A percentile compares a stretch with the other conserved stretches of the same genome.
Conservation (phyloP, 2,888 invertebrate species). For the Drosophila mulleri region DNA sequence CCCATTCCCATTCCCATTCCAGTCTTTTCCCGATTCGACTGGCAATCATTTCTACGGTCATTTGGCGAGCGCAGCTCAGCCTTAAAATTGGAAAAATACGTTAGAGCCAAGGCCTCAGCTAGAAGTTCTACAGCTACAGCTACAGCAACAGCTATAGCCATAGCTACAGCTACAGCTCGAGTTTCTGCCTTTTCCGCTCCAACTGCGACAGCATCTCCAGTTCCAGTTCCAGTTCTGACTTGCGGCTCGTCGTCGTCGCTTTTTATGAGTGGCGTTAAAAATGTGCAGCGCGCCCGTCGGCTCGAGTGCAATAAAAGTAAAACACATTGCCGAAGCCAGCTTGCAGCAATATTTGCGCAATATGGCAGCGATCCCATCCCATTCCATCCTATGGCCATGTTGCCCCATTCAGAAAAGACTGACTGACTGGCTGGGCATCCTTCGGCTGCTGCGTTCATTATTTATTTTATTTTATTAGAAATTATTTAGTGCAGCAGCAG, state of each 20-base stretch:
- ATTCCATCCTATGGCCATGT: background rate
- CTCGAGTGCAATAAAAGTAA: constrained; percentile 79
- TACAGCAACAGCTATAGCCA: background rate
- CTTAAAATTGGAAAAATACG: constrained; percentile 80
- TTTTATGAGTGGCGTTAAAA: constrained; percentile 79
- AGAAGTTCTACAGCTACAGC: background rate
- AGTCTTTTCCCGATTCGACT: constrained; percentile 48
- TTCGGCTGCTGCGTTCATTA: constrained; percentile 72
- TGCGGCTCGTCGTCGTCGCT: constrained; percentile 65
- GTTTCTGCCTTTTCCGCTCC: background rate
- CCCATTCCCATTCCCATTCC: constrained; percentile 3
- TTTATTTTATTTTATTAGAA: constrained; percentile 81
- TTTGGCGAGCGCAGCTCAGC: constrained; percentile 75
- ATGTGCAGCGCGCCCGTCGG: constrained; percentile 72
- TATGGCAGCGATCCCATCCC: constrained; percentile 15
- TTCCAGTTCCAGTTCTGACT: constrained; percentile 20
- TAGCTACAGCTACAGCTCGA: background rate
- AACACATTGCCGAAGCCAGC: constrained; percentile 80
- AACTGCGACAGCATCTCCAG: constrained; percentile 1
- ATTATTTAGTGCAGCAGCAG: constrained; percentile 72
- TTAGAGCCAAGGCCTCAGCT: constrained; percentile 36
- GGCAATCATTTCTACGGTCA: constrained; percentile 78
- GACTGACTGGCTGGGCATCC: constrained; percentile 35
- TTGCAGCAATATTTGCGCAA: constrained; percentile 73
- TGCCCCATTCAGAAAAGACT: background rate